Base-by-base conservation (phyloP, 2,113 vertebrate species). In the Gobiocypris rarus region DNA sequence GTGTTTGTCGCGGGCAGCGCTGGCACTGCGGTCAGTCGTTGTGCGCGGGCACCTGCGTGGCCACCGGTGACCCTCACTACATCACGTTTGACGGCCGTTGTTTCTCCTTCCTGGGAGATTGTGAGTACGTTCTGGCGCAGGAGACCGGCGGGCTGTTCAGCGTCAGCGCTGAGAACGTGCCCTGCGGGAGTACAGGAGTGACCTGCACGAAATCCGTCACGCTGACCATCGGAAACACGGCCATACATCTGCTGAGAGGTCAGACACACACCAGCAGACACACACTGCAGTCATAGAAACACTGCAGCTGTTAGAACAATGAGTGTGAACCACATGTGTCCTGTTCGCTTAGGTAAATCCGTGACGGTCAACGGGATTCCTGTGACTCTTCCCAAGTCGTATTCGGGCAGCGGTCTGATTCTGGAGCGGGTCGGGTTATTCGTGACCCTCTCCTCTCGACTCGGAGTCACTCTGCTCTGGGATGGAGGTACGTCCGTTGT, bases 191-290 rank as follows among this genome's bases (percentile, higher is more conserved):
- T 83, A 93, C 92, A 0, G 95, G 96, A 0, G 94, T 97, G 89
- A 96, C 96, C 90, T 98, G 97, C 91, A 97, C 97, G 84, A 98
- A 97, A 85, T 96, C 96, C 0, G 94, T 98, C 86, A 90, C 95
- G 0, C 90, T 97, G 86, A 94, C 88, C 22, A 84, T 97, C 38
- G 97, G 95, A 41, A 94, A 91, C 90, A 96, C 95, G 0, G 83
- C 95, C 5, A 93, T 98, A 79, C 96, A 95, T 90, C 90, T 98
- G 88, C 95, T 97, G 85, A 92, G 96, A 90, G 97, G 97, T 97
- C 84, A 56, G 91, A 13, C 41, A 70, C 9, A 34, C 3, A 61
- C 48, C 34, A 34, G 34, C 34, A 34, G 43, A 43, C 2, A 0
- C 43, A 10, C n/a, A n/a, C n/a, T n/a, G n/a, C n/a, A n/a, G n/a